phyloP scores from a whole-genome alignment of 2,888 invertebrate species.

The Ernsta delagoae region DNA sequence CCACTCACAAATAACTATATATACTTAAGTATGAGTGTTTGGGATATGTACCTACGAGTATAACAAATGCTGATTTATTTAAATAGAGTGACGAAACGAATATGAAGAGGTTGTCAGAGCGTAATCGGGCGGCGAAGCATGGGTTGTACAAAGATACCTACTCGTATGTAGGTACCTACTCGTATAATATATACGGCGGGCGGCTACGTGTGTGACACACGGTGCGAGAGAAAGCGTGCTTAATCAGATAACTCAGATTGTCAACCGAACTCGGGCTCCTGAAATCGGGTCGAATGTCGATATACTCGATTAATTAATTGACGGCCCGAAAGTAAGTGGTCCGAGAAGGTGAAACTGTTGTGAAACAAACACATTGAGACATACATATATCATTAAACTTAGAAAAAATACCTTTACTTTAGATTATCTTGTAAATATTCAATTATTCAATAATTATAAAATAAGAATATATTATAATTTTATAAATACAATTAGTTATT shows the following conservation, averaged over 20 bases:
- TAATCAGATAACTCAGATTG: slow-evolving; percentile 84
- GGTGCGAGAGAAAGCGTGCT: slow-evolving; percentile 81
- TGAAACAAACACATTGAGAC: slow-evolving; percentile 53
- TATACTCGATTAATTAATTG: slow-evolving; percentile 84
- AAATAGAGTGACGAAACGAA: slow-evolving; percentile 79
- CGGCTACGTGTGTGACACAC: slow-evolving; percentile 59
- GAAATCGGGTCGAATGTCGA: slow-evolving; percentile 84
- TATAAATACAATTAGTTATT: no score
- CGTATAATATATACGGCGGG: slow-evolving; percentile 1
- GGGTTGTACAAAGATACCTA: slow-evolving; percentile 43
- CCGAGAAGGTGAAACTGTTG: slow-evolving; percentile 72
- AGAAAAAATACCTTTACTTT: not conserved
- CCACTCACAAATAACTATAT: no score
- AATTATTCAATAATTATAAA: no score
- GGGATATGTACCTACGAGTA: slow-evolving; percentile 66
- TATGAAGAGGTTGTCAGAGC: slow-evolving; percentile 68
- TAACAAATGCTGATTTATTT: slow-evolving; percentile 77
- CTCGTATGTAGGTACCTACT: slow-evolving; percentile 26
- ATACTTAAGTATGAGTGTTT: no score
- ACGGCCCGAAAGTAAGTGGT: slow-evolving; percentile 80
- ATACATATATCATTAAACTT: slow-evolving; percentile 2
- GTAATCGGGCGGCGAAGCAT: slow-evolving; percentile 38
- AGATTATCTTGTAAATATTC: no score
- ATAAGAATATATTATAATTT: no score
- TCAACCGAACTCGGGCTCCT: slow-evolving; percentile 79